Conservation (phyloP, 2,113 vertebrate genomes). For the Ailurus styani region DNA sequence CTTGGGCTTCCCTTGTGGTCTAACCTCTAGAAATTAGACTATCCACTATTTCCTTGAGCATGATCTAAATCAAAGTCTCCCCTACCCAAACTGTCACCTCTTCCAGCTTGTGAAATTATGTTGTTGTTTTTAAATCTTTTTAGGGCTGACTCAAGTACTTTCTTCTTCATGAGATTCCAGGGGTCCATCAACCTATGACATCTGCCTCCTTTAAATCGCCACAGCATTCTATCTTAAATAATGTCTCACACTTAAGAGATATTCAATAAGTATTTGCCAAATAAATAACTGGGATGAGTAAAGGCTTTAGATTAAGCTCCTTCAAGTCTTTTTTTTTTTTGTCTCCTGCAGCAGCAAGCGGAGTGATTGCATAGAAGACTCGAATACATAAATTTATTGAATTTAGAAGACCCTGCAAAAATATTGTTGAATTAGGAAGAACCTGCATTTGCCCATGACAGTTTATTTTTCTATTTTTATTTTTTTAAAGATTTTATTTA, state of each 20-base stretch:
- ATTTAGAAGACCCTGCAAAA: not conserved
- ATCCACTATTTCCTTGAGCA: not conserved
- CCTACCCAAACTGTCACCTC: not conserved
- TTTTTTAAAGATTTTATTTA: too few species aligned
- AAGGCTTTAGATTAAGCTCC: not conserved
- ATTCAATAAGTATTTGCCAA: not conserved
- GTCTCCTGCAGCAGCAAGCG: not conserved
- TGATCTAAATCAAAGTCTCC: not conserved
- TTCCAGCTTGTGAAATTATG: not conserved
- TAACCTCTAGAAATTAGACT: not conserved
- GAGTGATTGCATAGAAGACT: not conserved
- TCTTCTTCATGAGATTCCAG: not conserved
- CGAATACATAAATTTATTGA: not conserved
- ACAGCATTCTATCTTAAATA: not conserved
- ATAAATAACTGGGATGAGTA: not conserved
- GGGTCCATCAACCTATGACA: not conserved
- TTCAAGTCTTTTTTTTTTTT: not conserved
- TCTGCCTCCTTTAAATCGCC: not conserved
- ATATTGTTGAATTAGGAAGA: not conserved
- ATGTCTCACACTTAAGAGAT: not conserved
- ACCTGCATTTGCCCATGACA: not conserved
- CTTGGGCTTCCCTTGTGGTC: not conserved
- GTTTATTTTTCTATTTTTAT: too few species aligned
- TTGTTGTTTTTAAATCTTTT: not conserved
- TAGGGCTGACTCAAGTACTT: not conserved